Percentiles rank a stretch among this genome's conserved stretches.
phyloP scores from a whole-genome alignment of 2,888 invertebrate species.

The Lymantria dispar region DNA sequence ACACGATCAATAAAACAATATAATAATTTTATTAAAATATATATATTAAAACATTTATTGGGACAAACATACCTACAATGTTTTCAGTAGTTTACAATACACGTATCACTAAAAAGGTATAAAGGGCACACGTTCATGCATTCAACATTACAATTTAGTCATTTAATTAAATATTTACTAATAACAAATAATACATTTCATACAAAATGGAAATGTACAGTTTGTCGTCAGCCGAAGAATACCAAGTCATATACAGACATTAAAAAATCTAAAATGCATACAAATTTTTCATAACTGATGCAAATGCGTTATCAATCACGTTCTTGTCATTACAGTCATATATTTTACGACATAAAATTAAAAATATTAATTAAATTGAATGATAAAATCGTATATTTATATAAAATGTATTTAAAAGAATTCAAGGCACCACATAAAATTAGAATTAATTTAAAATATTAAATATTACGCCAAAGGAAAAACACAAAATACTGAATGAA shows the following conservation, averaged over 20 bases:
- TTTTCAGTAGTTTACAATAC: slow-evolving; percentile 80
- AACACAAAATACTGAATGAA: slow-evolving; percentile 71
- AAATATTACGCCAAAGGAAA: slow-evolving; percentile 54
- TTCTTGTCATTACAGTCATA: slow-evolving; percentile 25
- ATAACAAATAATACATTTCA: slow-evolving; percentile 22
- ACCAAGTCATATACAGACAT: slow-evolving; percentile 34
- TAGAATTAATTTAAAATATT: slow-evolving; percentile 47
- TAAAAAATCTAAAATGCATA: slow-evolving; percentile 30
- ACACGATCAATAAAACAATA: slow-evolving; percentile 37
- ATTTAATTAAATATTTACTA: slow-evolving; percentile 24
- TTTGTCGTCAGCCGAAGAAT: slow-evolving; percentile 19
- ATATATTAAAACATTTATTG: slow-evolving; percentile 82
- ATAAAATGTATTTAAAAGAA: slow-evolving; percentile 52
- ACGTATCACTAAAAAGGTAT: slow-evolving; percentile 74
- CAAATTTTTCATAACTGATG: slow-evolving; percentile 26
- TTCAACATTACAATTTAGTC: slow-evolving; percentile 40
- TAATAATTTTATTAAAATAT: slow-evolving; percentile 77
- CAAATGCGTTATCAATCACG: slow-evolving; percentile 42
- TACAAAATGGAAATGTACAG: slow-evolving; percentile 37
- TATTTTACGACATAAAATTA: slow-evolving; percentile 38
- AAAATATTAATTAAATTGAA: slow-evolving; percentile 23
- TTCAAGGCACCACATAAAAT: slow-evolving; percentile 76
- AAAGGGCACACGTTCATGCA: slow-evolving; percentile 73
- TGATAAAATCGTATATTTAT: slow-evolving; percentile 39
- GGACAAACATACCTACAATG: slow-evolving; percentile 82